Percentiles rank a stretch among this genome's conserved stretches.
These are phyloP conservation scores for Agrilus planipennis DNA, from an alignment of 1,140 invertebrate species.

Conservation along the genomic window DNA sequence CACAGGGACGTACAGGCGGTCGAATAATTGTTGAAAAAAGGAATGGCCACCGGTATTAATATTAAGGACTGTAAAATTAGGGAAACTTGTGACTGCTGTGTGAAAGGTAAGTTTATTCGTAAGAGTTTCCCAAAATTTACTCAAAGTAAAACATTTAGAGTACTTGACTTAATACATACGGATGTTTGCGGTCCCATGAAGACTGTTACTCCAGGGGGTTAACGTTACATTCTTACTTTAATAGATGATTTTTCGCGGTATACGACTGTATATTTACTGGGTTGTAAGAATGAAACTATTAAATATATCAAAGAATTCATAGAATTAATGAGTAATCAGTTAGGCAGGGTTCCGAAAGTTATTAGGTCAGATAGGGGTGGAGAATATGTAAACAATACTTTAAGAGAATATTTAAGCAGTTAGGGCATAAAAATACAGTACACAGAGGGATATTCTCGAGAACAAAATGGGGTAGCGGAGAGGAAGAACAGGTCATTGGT, in stretches of 20 bases:
- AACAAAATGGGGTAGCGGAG: conserved; percentile 35
- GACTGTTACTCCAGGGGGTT: conserved; percentile 22
- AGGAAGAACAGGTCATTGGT: conserved; percentile 28
- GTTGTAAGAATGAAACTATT: conserved; percentile 22
- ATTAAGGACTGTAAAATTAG: too few relatives aligned
- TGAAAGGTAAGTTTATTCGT: too few relatives aligned
- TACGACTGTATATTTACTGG: conserved; percentile 28
- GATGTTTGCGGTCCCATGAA: conserved; percentile 33
- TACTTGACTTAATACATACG: conserved; percentile 24
- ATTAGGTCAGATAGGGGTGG: conserved; percentile 15
- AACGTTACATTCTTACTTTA: conserved; percentile 32
- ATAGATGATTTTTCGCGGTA: conserved; percentile 30
- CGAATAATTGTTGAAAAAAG: too few relatives aligned
- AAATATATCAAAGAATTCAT: conserved; percentile 21
- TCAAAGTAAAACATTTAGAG: background rate
- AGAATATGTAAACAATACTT: conserved; percentile 24
- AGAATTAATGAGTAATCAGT: conserved; percentile 20
- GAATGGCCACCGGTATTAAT: too few relatives aligned
- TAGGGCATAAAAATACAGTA: conserved; percentile 14
- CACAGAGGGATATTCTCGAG: conserved; percentile 27
- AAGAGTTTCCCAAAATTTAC: too few relatives aligned
- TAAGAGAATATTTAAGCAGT: conserved; percentile 13
- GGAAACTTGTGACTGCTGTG: too few relatives aligned
- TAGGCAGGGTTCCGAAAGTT: conserved; percentile 23
- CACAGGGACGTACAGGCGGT: too few relatives aligned